phyloP scores from a whole-genome alignment of 1,140 invertebrate genomes.

The Amphibalanus amphitrite region DNA sequence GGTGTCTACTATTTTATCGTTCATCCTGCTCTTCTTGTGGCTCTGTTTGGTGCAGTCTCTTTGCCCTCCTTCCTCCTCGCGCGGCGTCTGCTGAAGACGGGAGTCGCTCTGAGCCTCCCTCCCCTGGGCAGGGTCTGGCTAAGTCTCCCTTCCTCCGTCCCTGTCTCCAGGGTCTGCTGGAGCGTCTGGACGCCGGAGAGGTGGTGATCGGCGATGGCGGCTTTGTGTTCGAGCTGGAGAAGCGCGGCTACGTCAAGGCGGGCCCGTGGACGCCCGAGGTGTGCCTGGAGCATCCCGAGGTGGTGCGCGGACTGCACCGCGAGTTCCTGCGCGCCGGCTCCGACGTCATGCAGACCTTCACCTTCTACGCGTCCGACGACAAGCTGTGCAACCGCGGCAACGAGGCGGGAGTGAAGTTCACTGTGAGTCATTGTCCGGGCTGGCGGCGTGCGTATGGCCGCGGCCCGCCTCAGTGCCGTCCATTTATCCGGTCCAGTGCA shows the following conservation, averaged over 20 bases:
- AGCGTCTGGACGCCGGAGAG: slow-evolving; percentile 23
- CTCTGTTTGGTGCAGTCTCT: too few relatives aligned
- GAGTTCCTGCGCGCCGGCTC: slow-evolving; percentile 26
- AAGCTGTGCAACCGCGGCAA: slow-evolving; percentile 25
- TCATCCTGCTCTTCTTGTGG: too few relatives aligned
- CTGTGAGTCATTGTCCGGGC: too few relatives aligned
- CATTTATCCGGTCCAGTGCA: too few relatives aligned
- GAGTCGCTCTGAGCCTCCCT: too few relatives aligned
- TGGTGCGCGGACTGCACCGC: slow-evolving; percentile 24
- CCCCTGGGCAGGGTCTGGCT: too few relatives aligned
- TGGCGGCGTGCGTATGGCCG: too few relatives aligned
- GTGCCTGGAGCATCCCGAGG: slow-evolving; percentile 25
- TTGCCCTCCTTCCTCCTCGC: too few relatives aligned
- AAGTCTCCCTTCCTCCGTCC: too few relatives aligned
- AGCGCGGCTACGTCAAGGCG: slow-evolving; percentile 27
- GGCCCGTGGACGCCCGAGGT: slow-evolving; percentile 29
- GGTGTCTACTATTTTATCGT: too few relatives aligned
- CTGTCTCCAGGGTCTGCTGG: slow-evolving; percentile 20
- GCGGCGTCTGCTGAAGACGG: too few relatives aligned
- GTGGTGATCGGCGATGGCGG: slow-evolving; percentile 26
- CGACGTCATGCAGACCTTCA: slow-evolving; percentile 26
- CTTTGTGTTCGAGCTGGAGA: slow-evolving; percentile 26
- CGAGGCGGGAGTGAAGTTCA: slow-evolving; percentile 19
- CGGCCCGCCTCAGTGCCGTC: too few relatives aligned
- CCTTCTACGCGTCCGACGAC: slow-evolving; percentile 27